Evolutionary conservation across 2,797 vertebrate genomes (phyloP).

Genomic region (Rhinichthys osculus): DNA sequence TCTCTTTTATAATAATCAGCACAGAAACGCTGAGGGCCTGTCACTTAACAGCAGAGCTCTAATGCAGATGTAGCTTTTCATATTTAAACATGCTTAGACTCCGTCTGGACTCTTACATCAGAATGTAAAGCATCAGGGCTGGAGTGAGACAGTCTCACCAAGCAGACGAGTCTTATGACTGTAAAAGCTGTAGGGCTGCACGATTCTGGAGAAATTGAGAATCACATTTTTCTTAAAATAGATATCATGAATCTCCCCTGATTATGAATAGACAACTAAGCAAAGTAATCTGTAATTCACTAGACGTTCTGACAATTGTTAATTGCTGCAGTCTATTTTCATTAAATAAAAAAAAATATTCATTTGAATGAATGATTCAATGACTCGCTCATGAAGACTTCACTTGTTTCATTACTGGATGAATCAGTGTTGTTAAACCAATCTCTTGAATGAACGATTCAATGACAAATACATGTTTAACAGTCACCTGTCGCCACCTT

Average conservation of each 20-base stretch:
- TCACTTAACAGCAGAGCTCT: slow-evolving; percentile 59
- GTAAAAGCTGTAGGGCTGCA: not conserved
- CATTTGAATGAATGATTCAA: not conserved
- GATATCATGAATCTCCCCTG: not conserved
- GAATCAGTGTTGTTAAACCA: not conserved
- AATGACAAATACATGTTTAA: no score
- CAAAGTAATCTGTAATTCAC: not conserved
- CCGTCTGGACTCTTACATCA: slow-evolving; percentile 16
- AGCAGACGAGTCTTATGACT: not conserved
- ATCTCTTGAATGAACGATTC: no score
- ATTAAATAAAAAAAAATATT: no score
- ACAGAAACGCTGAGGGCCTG: slow-evolving; percentile 46
- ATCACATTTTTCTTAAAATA: not conserved
- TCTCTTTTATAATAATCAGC: slow-evolving; percentile 75
- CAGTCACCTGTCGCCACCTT: no score
- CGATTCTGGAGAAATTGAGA: not conserved
- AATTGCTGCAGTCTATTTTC: no score
- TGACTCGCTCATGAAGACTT: not conserved
- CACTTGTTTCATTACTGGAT: not conserved
- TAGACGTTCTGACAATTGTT: not conserved
- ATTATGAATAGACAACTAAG: not conserved
- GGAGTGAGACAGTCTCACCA: not conserved
- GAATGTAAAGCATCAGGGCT: not conserved
- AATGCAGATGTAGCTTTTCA: slow-evolving; percentile 70
- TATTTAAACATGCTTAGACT: slow-evolving; percentile 54